phyloP scores from a whole-genome alignment of 2,888 invertebrate genomes.

The Pheosia tremula region DNA sequence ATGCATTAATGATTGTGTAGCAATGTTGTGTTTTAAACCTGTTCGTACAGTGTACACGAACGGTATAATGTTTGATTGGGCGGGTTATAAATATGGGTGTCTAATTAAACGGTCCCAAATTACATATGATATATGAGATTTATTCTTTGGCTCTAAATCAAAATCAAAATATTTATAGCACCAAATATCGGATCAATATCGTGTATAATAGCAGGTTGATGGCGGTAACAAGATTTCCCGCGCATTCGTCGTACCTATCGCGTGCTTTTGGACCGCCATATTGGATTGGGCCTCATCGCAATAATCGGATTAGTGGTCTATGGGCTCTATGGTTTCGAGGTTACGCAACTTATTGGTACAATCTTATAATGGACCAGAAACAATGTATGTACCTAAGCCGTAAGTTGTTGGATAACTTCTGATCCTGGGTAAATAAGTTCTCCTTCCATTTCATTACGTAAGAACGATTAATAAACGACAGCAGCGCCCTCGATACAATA shows the following conservation, averaged over 20 bases:
- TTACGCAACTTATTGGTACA: constrained; percentile 5
- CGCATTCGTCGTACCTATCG: constrained; percentile 31
- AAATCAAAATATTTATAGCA: too few relatives aligned
- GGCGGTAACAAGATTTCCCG: constrained; percentile 48
- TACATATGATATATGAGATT: too few relatives aligned
- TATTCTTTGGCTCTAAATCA: too few relatives aligned
- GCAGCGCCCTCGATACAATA: too few relatives aligned
- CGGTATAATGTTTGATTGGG: background rate
- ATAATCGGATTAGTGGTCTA: constrained; percentile 61
- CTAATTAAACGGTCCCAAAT: too few relatives aligned
- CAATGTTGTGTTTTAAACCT: background rate
- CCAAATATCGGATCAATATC: constrained; percentile 7
- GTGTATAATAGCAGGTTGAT: constrained; percentile 18
- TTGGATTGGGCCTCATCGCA: constrained; percentile 59
- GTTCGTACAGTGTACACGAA: background rate
- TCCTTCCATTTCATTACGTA: too few relatives aligned
- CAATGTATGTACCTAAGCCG: too few relatives aligned
- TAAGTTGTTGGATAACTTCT: too few relatives aligned
- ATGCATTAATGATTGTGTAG: constrained; percentile 17
- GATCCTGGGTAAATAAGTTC: too few relatives aligned
- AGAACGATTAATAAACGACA: too few relatives aligned
- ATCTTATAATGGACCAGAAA: background rate
- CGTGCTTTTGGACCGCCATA: constrained; percentile 58
- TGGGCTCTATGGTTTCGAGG: constrained; percentile 51
- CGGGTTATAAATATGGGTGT: too few relatives aligned